Percentiles rank a stretch among this genome's conserved stretches.
Evolutionary conservation across 2,797 vertebrate genomes (phyloP).

Genomic region (Eospalax fontanierii): DNA sequence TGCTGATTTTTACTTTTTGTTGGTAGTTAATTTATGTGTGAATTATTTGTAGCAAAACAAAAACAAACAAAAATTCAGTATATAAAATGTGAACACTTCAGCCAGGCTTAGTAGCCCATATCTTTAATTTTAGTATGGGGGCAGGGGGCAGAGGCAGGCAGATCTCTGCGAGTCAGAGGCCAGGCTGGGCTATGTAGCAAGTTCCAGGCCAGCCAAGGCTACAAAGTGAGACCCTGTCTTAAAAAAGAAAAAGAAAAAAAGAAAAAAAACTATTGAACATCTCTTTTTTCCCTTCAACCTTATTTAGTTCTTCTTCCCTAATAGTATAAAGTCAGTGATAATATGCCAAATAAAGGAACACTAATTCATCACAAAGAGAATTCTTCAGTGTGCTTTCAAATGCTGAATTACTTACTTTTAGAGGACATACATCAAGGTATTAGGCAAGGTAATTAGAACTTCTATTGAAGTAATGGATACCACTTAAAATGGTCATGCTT

Average conservation of each 20-base stretch:
- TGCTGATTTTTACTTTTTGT: slow-evolving; percentile 59
- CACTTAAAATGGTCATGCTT: background rate
- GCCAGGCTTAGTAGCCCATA: no score
- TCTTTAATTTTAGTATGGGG: no score
- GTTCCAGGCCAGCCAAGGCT: no score
- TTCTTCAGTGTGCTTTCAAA: slow-evolving; percentile 18
- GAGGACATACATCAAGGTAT: slow-evolving; percentile 51
- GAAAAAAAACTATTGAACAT: background rate
- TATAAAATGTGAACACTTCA: background rate
- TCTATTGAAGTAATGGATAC: slow-evolving; percentile 35
- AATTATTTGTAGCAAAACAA: slow-evolving; percentile 20
- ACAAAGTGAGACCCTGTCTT: no score
- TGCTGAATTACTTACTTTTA: slow-evolving; percentile 23
- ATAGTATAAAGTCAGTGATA: background rate
- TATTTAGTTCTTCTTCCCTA: slow-evolving; percentile 27
- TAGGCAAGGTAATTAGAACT: slow-evolving; percentile 26
- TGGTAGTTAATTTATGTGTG: background rate
- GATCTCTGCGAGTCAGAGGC: no score
- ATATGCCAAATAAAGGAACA: slow-evolving; percentile 31
- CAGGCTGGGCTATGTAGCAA: no score
- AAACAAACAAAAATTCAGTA: background rate
- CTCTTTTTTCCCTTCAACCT: background rate
- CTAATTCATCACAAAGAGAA: slow-evolving; percentile 17
- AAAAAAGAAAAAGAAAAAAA: no score
- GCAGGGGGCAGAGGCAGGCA: no score